phyloP scores from a whole-genome alignment of 2,888 invertebrate genomes.

The Cheilosia scutellata region DNA sequence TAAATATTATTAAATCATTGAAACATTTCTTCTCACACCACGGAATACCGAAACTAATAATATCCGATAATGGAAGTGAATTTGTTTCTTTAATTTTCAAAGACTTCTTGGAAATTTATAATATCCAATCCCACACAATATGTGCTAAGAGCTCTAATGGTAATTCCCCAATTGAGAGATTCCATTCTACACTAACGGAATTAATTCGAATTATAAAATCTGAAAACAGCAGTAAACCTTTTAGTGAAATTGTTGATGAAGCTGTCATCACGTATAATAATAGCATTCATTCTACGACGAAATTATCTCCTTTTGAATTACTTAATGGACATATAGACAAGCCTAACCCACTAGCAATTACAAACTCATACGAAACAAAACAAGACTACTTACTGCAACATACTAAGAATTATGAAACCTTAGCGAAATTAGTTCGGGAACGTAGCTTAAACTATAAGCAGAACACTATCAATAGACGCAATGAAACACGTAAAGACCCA shows the following conservation, averaged over 20 bases:
- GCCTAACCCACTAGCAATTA: constrained; percentile 13
- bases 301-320: constrained; percentile 49
- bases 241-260: constrained; percentile 55
- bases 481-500: constrained; percentile 18
- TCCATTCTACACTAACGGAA: constrained; percentile 64
- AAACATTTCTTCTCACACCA: constrained; percentile 48
- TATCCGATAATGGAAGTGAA: constrained; percentile 53
- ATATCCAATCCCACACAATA: constrained; percentile 42
- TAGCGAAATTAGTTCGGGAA: constrained; percentile 22
- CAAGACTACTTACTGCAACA: constrained; percentile 21
- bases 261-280: constrained; percentile 35
- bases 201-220: constrained; percentile 53
- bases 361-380: constrained; percentile 28
- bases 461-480: constrained; percentile 11
- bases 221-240: constrained; percentile 40
- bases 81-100: constrained; percentile 42
- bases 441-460: constrained; percentile 1
- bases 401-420: neutral
- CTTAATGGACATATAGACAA: neutral
- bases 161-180: constrained; percentile 61
- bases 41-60: constrained; percentile 58
- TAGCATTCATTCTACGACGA: constrained; percentile 45
- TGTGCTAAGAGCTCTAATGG: constrained; percentile 54
- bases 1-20: constrained; percentile 49
- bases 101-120: constrained; percentile 38